Evolutionary conservation across 2,888 invertebrate genomes (phyloP), one percentile per base, ranked within the genome.

Genomic region (Noctua janthina): DNA sequence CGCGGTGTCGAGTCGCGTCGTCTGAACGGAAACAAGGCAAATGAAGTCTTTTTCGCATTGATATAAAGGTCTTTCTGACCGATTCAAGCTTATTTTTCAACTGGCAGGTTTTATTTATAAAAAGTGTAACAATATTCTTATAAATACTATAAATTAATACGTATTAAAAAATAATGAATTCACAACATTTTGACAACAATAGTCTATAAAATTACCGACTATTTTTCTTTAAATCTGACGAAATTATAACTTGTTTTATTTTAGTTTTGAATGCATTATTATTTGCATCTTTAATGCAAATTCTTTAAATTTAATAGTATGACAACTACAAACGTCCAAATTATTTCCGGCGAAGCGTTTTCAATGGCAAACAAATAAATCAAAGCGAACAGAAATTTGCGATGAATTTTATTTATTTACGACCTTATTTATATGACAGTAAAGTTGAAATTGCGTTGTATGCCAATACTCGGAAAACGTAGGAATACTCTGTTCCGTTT

Each of bases 171-270:
- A 15, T 70, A 54, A 43, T 20, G 46, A 4, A 75, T 80, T 84
- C 68, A 84, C 76, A 84, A 77, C 85, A 84, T 80, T 71, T 74
- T 77, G 51, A 74, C 54, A 85, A 81, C 66, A 72, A 62, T 5
- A n/a, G 11, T 43, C 2, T 29, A 29, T 29, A 29, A 68, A 79
- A 29, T 49, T 0, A 2, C 59, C 17, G 39, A 69, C 20, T 79
- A 43, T 20, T 43, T 70, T 80, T 23, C 35, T 46, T 81, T 17
- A 15, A 54, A 64, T n/a, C 35, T 15, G 10, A 20, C 17, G n/a
- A 15, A 43, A 43, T 43, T 20, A 49, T 56, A 3, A 23, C 23
- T 56, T 23, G 3, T 23, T 56, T 8, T 35, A 17, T 35, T 64
- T 35, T 20, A 64, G 39, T 66, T 64, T 39, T 20, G 35, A 39